phyloP scores from a whole-genome alignment of 2,113 vertebrate species.

The Laticauda laticaudata region DNA sequence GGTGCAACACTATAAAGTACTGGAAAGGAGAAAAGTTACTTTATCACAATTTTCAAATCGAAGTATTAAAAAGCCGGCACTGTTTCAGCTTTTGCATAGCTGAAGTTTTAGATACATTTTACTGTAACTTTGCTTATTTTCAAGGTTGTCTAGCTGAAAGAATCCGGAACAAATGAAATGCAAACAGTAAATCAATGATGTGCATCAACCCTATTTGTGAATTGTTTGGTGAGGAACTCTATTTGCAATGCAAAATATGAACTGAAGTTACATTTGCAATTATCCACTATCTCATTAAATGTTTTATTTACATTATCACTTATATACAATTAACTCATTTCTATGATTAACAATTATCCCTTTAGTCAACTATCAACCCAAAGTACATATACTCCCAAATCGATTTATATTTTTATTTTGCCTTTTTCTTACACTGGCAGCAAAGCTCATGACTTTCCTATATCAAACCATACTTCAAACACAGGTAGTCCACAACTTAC shows the following conservation, averaged over 20 bases:
- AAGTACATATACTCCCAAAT: background rate
- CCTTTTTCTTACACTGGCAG: background rate
- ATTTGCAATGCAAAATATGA: constrained; percentile 16
- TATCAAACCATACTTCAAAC: background rate
- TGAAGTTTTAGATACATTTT: background rate
- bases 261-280: background rate
- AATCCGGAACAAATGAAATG: background rate
- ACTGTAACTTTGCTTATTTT: background rate
- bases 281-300: background rate
- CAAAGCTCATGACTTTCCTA: background rate
- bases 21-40: background rate
- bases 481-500: background rate
- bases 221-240: background rate
- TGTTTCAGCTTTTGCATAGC: background rate
- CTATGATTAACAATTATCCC: background rate
- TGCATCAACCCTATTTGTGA: background rate
- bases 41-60: background rate
- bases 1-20: background rate
- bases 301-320: background rate
- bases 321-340: background rate
- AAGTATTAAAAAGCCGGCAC: background rate
- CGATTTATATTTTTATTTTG: background rate
- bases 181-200: background rate
- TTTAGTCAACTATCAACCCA: background rate
- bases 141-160: background rate